Evolutionary conservation across 1,140 invertebrate species (phyloP).

Genomic region (Saccostrea echinata): DNA sequence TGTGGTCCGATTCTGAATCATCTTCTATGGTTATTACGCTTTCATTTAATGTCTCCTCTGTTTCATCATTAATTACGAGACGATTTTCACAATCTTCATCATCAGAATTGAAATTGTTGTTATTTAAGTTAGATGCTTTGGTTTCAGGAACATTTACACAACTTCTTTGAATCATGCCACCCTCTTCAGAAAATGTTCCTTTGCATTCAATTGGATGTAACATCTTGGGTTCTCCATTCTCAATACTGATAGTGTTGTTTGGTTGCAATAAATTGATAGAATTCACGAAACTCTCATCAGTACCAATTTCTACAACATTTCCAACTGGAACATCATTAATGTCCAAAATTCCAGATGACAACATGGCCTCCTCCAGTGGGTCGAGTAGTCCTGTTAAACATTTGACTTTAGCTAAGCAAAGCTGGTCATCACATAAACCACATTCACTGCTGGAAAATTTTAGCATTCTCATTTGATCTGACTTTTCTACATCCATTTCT

Average conservation of each 20-base stretch:
- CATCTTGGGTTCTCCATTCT: neutral
- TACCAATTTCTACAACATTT: constrained; percentile 37
- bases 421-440: constrained; percentile 22
- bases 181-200: neutral
- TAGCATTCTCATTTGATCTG: neutral
- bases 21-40: neutral
- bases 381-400: neutral
- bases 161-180: neutral
- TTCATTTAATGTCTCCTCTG: neutral
- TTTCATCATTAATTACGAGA: neutral
- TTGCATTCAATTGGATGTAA: neutral
- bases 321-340: constrained; percentile 5
- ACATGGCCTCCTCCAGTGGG: constrained; percentile 41
- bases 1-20: neutral
- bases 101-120: neutral
- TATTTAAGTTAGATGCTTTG: neutral
- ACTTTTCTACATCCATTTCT: neutral
- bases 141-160: neutral
- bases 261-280: neutral
- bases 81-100: neutral
- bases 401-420: neutral
- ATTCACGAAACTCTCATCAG: neutral
- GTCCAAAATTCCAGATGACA: constrained; percentile 38
- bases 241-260: neutral
- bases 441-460: neutral